phyloP scores from a whole-genome alignment of 2,113 vertebrate genomes.

The Takifugu flavidus region DNA sequence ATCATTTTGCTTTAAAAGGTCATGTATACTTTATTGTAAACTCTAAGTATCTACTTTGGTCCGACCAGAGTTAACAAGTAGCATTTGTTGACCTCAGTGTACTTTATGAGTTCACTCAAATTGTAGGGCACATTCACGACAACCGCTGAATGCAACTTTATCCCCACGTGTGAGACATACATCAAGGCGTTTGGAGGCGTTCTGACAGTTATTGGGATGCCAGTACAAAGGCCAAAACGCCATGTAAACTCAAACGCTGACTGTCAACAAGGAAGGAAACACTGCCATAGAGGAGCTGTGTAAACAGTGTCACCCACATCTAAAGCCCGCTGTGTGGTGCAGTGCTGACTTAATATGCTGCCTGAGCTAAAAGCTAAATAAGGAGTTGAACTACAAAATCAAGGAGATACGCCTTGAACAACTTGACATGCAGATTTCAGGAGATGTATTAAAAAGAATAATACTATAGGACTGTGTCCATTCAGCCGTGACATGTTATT shows the following conservation, averaged over 20 bases:
- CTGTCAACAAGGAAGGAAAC: constrained; percentile 30
- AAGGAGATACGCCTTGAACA: too few relatives aligned
- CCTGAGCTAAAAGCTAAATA: constrained; percentile 27
- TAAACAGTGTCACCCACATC: constrained; percentile 46
- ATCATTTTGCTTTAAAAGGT: background rate
- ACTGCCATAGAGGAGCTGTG: constrained; percentile 29
- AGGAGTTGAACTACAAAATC: constrained; percentile 6
- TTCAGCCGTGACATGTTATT: too few relatives aligned
- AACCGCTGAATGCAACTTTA: constrained; percentile 24
- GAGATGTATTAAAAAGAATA: too few relatives aligned
- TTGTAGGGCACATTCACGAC: constrained; percentile 18
- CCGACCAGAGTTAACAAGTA: constrained; percentile 11
- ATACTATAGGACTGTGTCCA: too few relatives aligned
- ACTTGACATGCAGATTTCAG: too few relatives aligned
- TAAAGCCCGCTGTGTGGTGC: constrained; percentile 3
- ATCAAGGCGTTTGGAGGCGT: constrained; percentile 31
- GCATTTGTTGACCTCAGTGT: constrained; percentile 33
- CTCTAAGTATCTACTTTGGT: constrained; percentile 11
- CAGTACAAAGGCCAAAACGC: constrained; percentile 35
- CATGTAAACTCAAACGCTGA: constrained; percentile 56
- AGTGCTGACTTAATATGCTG: constrained; percentile 1
- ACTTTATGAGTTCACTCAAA: constrained; percentile 38
- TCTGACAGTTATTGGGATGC: constrained; percentile 42
- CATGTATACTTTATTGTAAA: background rate
- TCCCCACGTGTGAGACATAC: constrained; percentile 37